Conservation (phyloP, 2,888 invertebrate species). For the Eutolmus rufibarbis region DNA sequence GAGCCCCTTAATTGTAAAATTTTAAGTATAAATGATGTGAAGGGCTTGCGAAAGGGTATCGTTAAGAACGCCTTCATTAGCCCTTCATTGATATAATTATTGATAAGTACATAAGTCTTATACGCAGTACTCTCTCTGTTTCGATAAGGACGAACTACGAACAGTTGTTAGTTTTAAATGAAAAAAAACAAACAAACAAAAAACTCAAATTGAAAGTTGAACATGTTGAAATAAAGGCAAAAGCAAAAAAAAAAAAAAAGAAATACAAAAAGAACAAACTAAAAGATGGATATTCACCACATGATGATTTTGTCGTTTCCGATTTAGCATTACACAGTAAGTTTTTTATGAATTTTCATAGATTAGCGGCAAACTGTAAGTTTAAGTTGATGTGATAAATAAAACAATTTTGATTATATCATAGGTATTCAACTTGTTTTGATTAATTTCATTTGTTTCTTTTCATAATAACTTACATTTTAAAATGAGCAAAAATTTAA, state of each 20-base stretch:
- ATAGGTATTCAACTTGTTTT: background rate
- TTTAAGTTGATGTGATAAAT: constrained; percentile 41
- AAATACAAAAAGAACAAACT: background rate
- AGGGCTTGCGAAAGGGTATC: background rate
- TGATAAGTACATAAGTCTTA: constrained; percentile 2
- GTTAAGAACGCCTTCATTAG: background rate
- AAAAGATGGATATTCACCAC: background rate
- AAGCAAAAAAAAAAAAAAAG: background rate
- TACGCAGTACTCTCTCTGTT: constrained; percentile 25
- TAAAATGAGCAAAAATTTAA: no score
- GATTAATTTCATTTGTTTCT: background rate
- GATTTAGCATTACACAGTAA: constrained; percentile 16
- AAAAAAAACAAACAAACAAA: background rate
- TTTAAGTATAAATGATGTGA: background rate
- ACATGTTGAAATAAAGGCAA: background rate
- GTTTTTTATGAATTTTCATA: constrained; percentile 37
- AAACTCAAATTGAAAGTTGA: background rate
- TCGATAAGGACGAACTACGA: constrained; percentile 16
- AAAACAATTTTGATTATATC: constrained; percentile 28
- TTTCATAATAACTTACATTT: background rate
- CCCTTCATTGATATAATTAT: background rate
- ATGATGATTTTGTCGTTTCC: constrained; percentile 30
- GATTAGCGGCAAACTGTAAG: constrained; percentile 7
- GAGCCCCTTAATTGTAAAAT: background rate
- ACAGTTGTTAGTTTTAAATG: constrained; percentile 20